Conservation (phyloP, 64 coral and sea anemone genomes). For the Stichodactyla mertensii region DNA sequence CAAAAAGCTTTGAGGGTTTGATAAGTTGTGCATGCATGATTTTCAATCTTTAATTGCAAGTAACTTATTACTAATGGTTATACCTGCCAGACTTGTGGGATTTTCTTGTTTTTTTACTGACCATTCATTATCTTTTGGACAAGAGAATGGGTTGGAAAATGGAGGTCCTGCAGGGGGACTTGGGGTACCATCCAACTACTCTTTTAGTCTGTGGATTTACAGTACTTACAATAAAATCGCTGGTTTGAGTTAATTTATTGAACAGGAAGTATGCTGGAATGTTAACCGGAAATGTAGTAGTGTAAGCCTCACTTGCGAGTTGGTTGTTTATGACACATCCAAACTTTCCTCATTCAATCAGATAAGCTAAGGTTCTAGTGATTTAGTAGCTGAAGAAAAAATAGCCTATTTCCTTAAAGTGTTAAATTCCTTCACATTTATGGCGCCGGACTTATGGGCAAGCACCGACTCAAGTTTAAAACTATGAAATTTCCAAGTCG, state of each 20-base stretch:
- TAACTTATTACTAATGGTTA: no score
- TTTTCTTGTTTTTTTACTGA: no score
- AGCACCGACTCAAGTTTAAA: conserved; percentile 40
- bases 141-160: no score
- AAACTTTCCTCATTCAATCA: background rate
- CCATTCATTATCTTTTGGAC: no score
- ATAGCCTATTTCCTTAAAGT: background rate
- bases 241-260: background rate
- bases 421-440: conserved; percentile 19
- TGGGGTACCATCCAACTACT: no score
- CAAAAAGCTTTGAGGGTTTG: no score
- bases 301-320: conserved; percentile 1
- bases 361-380: background rate
- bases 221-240: no score
- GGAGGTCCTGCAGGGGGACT: no score
- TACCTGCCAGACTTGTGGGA: no score
- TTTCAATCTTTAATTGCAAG: no score
- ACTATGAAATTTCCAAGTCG: conserved; percentile 53
- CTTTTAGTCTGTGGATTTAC: no score
- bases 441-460: conserved; percentile 22
- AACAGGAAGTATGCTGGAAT: background rate
- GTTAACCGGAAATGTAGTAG: background rate
- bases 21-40: no score
- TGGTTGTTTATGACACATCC: background rate
- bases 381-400: background rate